A percentile compares a stretch with the other conserved stretches of the same genome.
phyloP scores from a whole-genome alignment of 2,888 invertebrate species.

The Polia nebulosa region DNA sequence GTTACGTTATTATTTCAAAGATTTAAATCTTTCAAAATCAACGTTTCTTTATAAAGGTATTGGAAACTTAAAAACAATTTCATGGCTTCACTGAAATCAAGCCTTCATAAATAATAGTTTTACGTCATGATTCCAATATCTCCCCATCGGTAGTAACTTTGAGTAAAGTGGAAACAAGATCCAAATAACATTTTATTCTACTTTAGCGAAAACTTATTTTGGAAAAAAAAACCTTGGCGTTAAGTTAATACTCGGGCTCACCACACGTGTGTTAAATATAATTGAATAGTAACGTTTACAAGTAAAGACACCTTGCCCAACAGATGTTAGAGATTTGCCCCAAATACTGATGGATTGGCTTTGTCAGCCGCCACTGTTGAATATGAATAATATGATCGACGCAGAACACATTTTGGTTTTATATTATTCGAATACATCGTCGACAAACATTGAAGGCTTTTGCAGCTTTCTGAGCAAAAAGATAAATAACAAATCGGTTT shows the following conservation, averaged over 20 bases:
- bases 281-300: conserved; percentile 75
- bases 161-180: conserved; percentile 1
- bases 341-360: conserved; percentile 77
- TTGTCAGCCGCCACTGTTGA: conserved; percentile 69
- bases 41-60: background rate
- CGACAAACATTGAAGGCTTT: conserved; percentile 14
- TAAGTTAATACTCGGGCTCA: conserved; percentile 66
- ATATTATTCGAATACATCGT: conserved; percentile 11
- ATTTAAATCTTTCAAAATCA: background rate
- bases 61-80: conserved; percentile 5
- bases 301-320: conserved; percentile 84
- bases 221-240: conserved; percentile 21
- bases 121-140: background rate
- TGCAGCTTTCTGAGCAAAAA: background rate
- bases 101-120: conserved; percentile 4
- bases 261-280: conserved; percentile 77
- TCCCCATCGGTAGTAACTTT: background rate
- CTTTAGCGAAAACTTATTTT: background rate
- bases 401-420: conserved; percentile 45
- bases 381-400: conserved; percentile 56
- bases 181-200: background rate
- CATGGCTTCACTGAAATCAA: conserved; percentile 19
- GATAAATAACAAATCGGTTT: background rate
- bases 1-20: background rate
- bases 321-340: conserved; percentile 85